A percentile compares a stretch with the other conserved stretches of the same genome.
Conservation (phyloP, 1,140 invertebrate species). For the Megalopta genalis region DNA sequence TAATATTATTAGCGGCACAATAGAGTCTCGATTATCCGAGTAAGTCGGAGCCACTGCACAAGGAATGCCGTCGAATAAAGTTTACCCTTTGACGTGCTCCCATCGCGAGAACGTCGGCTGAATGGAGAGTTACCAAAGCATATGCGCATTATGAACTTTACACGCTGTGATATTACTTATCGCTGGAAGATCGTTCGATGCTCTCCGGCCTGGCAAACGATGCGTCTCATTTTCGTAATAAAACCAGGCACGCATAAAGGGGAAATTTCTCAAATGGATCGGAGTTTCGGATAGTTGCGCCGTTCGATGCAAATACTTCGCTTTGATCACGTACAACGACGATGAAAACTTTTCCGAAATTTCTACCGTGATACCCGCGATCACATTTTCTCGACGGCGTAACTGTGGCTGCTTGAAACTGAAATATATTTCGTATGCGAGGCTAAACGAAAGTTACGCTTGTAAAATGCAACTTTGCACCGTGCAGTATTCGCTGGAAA, state of each 20-base stretch:
- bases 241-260: neutral
- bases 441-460: too few species aligned
- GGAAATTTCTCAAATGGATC: neutral
- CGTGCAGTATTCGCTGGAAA: too few species aligned
- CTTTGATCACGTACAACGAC: too few species aligned
- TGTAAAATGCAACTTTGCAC: too few species aligned
- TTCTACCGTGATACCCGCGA: too few species aligned
- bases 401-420: too few species aligned
- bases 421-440: too few species aligned
- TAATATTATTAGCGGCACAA: slow-evolving; percentile 45
- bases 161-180: slow-evolving; percentile 26
- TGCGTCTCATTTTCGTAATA: neutral
- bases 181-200: slow-evolving; percentile 8
- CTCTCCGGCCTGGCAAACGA: neutral
- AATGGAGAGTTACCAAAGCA: slow-evolving; percentile 42
- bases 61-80: slow-evolving; percentile 44
- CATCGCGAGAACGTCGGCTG: slow-evolving; percentile 31
- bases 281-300: too few species aligned
- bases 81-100: slow-evolving; percentile 44
- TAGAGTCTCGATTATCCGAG: slow-evolving; percentile 49
- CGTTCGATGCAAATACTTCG: too few species aligned
- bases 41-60: slow-evolving; percentile 26
- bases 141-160: slow-evolving; percentile 43
- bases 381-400: too few species aligned
- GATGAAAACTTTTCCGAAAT: too few species aligned